Evolutionary conservation across 2,888 invertebrate species (phyloP), one percentile per base, ranked within the genome.

Genomic region (Ctena decussata): DNA sequence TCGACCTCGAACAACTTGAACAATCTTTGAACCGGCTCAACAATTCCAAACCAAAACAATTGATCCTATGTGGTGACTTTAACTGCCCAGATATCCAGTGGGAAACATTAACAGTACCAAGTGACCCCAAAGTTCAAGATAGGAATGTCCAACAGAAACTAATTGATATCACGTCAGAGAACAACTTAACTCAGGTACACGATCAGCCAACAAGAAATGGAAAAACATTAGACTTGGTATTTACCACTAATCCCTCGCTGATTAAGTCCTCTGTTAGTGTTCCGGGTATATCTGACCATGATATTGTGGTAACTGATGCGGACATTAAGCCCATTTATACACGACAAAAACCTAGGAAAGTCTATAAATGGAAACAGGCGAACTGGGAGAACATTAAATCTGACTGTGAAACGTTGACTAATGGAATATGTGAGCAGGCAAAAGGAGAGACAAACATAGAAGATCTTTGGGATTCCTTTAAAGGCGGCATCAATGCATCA

Each of bases 31-130:
- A 77, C 11, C 21, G 8, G 3, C 37, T 71, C n/a, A 41, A 37
- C 39, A 37, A 41, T 71, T 37, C 39, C 5, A 71, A 71, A 71
- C 37, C 37, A n/a, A 71, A 71, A 71, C 71, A 71, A 6, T 41
- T 35, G 37, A 44, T 69, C 35, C 32, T 57, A 15, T 53, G 35
- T 21, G 83, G 74, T 6, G 77, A 77, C 72, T 85, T 85, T 41
- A 87, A 85, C 39, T 85, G 79, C 57, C 85, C 80, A 69, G 49
- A 85, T 39, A 78, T 83, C n/a, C 44, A 75, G 49, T 89, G 80
- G 79, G 53, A 76, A 65, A 69, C 46, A 3, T 24, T 37, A 41
- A 71, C 35, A 24, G 71, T 71, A 35, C 11, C 35, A 12, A 27
- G 39, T 41, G 71, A 37, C n/a, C 71, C 71, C 15, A 30, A 30